These are phyloP conservation scores for Illadopsis cleaveri DNA, from an alignment of 2,113 vertebrate genomes.

Conservation along the genomic window DNA sequence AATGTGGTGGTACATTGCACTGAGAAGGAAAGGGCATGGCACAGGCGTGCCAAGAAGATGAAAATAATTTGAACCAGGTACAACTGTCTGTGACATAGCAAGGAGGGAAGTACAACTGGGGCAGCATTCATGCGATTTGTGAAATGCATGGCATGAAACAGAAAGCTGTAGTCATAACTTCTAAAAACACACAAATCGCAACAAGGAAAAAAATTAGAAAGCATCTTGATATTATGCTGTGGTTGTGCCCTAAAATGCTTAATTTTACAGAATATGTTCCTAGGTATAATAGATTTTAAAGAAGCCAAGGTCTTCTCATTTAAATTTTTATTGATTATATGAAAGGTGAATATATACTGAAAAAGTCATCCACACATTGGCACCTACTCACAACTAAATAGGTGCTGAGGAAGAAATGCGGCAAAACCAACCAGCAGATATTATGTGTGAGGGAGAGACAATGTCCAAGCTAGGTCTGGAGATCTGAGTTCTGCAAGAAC, in stretches of 20 bases:
- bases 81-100: neutral
- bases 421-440: neutral
- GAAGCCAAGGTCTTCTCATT: neutral
- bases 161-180: neutral
- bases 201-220: neutral
- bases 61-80: neutral
- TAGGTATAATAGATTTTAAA: neutral
- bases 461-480: neutral
- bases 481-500: neutral
- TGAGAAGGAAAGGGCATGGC: neutral
- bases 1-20: neutral
- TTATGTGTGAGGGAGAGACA: neutral
- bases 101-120: neutral
- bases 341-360: neutral
- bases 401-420: neutral
- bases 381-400: neutral
- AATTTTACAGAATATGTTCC: neutral
- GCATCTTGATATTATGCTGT: neutral
- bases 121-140: neutral
- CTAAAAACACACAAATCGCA: neutral
- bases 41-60: neutral
- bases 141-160: neutral
- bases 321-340: constrained; percentile 21
- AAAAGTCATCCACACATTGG: neutral
- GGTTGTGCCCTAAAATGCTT: neutral